Conservation (phyloP, 2,113 vertebrate species). For the Poecile atricapillus region DNA sequence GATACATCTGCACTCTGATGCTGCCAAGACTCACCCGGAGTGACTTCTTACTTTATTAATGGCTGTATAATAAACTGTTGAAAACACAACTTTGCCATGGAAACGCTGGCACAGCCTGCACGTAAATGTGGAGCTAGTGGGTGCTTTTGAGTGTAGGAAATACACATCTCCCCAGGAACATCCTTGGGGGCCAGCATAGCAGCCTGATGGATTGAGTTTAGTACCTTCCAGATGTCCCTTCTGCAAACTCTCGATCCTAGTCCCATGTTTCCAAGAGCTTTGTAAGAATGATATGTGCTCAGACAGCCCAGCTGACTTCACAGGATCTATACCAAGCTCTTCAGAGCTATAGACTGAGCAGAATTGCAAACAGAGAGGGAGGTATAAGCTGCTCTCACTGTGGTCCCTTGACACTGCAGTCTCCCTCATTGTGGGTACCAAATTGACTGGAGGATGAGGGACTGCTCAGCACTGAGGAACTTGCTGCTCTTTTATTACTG, state of each 20-base stretch:
- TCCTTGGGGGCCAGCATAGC: neutral
- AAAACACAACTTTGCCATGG: slow-evolving; percentile 43
- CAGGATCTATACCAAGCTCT: neutral
- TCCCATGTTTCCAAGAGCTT: neutral
- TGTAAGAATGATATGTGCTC: neutral
- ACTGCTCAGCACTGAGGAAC: neutral
- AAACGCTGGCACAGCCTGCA: neutral
- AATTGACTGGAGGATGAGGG: neutral
- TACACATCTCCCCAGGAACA: neutral
- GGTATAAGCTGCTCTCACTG: neutral
- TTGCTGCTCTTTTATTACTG: neutral
- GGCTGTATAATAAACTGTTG: neutral
- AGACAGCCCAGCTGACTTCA: neutral
- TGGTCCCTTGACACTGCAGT: neutral
- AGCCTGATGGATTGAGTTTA: neutral
- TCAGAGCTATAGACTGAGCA: neutral
- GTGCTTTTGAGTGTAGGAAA: neutral
- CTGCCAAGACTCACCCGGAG: slow-evolving; percentile 40
- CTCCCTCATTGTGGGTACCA: fast-evolving
- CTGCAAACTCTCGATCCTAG: neutral
- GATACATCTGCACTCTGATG: slow-evolving; percentile 1
- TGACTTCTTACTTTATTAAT: slow-evolving; percentile 20
- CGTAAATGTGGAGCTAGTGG: neutral
- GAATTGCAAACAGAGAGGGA: neutral
- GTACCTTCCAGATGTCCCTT: neutral